Evolutionary conservation across 1,140 invertebrate species (phyloP), one percentile per base, ranked within the genome.

Genomic region (Lerema accius): DNA sequence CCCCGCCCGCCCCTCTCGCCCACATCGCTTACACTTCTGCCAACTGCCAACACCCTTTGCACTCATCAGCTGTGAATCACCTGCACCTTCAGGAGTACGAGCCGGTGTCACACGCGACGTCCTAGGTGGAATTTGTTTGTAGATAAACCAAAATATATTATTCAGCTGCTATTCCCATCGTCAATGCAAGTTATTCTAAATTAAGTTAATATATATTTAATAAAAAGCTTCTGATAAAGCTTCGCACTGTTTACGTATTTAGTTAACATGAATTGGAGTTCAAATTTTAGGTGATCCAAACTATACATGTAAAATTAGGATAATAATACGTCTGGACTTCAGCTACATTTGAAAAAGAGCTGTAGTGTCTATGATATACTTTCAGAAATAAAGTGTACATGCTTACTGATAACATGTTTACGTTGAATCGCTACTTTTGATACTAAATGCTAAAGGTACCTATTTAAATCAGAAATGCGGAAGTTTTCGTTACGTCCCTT

Each of bases 1-100:
- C 84, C 83, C 90, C 85, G 84, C 88, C 80, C 88, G 84, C 85
- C 83, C 85, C 86, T 78, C 86, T 86, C 82, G 78, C 79, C 82
- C 76, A 82, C 85, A 67, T 68, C 77, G 76, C 76, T 76, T 75
- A 71, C 73, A 86, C 81, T 82, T 84, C 84, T 82, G 82, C 82
- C 76, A 73, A 77, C 84, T 82, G 82, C 83, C 76, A 74, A 79
- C 82, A 82, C 80, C 83, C 69, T 87, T 90, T 60, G 86, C 87
- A 73, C 73, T 91, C 80, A 87, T 90, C 80, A 84, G 74, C 84
- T 81, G 81, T 86, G 82, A 82, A 82, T 86, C 86, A 89, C 82
- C 84, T 85, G 84, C 80, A 76, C 68, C 79, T 78, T 68, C 81
- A 75, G 78, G 66, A 77, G 48, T 46, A 63, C 58, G 14, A 55